Conservation (phyloP, 2,113 vertebrate species). For the Otocyon megalotis region DNA sequence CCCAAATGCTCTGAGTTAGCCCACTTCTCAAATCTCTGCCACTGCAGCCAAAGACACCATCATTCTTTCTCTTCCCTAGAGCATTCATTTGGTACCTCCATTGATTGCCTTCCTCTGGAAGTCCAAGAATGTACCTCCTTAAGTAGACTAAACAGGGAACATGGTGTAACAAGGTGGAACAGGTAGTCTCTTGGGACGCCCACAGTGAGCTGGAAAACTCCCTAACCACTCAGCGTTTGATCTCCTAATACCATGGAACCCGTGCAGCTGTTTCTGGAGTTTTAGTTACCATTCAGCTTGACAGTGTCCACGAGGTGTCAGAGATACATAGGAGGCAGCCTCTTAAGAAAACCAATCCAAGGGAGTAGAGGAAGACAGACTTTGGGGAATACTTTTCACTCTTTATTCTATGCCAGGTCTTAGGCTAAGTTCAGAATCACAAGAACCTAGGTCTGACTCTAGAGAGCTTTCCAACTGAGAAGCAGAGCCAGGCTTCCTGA, state of each 20-base stretch:
- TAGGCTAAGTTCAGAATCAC: not conserved
- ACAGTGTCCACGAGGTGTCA: not conserved
- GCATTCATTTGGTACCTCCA: not conserved
- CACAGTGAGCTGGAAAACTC: not conserved
- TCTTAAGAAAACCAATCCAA: not conserved
- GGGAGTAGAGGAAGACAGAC: not conserved
- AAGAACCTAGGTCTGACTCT: not conserved
- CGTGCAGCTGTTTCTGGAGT: not conserved
- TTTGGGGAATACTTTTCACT: not conserved
- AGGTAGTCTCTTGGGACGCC: not conserved
- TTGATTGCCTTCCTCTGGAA: not conserved
- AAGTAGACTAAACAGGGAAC: not conserved
- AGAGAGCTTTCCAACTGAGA: not conserved
- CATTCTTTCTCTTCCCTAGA: not conserved
- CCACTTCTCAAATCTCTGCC: not conserved
- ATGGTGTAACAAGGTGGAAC: not conserved
- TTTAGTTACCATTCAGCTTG: not conserved
- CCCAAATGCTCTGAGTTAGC: not conserved
- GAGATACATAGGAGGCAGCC: not conserved
- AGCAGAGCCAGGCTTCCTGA: not conserved
- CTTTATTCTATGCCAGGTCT: not conserved
- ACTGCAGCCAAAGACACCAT: not conserved
- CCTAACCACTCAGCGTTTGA: not conserved
- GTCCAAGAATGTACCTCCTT: not conserved
- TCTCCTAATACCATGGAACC: not conserved